Evolutionary conservation across 2,113 vertebrate species (phyloP), one percentile per base, ranked within the genome.

Genomic region (Peromyscus polionotus): DNA sequence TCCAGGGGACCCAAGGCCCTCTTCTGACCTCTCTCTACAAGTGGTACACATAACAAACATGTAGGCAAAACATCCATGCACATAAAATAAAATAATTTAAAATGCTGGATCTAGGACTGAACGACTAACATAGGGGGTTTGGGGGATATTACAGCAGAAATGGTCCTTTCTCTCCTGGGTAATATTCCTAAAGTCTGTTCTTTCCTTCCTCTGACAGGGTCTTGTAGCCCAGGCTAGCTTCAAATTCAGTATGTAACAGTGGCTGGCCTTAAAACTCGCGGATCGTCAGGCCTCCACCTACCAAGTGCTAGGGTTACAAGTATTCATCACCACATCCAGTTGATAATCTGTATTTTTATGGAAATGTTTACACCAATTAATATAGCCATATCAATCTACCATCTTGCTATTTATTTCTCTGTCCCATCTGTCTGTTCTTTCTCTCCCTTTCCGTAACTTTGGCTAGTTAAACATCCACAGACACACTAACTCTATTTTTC

Each of bases 381-480:
- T n/a, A 75, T 31, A 65, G 51, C 65, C 36, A 75, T 42, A 61
- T 5, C 39, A 45, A 77, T 67, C 48, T 45, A 85, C 2, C 14
- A 89, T 31, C 51, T 51, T 89, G 76, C 11, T 89, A 75, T 61
- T 88, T 94, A 72, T 86, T 31, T 83, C 65, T 83, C n/a, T 92
- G 80, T 85, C 63, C 28, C 72, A 90, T 57, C 10, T 67, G 33
- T 75, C 63, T 57, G 75, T 39, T 86, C 61, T 91, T 63, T 42
- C n/a, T 63, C 7, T 19, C 54, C 33, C 45, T 84, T 85, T 91
- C 86, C 75, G 10, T 51, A 79, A 86, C 45, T 68, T 45, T 51
- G 76, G 45, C 45, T 76, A 63, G 31, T 63, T 85, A 63, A 45
- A 31, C 13, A 85, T 85, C 59, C 65, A 85, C 83, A 65, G 61